Evolutionary conservation across 1,140 invertebrate genomes (phyloP).

Genomic region (Ephestia elutella): DNA sequence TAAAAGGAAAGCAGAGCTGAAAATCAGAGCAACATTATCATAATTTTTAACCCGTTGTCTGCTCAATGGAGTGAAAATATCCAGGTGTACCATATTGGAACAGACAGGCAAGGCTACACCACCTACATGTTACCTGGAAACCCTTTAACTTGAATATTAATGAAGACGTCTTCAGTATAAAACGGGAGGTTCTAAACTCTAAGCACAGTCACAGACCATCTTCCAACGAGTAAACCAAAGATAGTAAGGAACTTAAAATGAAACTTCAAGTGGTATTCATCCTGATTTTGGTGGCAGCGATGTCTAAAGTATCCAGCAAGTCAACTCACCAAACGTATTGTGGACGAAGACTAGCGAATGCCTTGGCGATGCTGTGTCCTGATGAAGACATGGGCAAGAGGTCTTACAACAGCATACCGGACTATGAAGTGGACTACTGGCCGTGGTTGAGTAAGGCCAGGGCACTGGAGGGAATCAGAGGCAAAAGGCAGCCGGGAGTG

Average conservation of each 20-base stretch:
- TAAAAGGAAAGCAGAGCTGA: not conserved
- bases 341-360: conserved; percentile 3
- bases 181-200: not conserved
- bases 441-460: not conserved
- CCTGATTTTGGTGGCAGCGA: not conserved
- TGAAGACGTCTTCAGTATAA: not conserved
- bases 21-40: not conserved
- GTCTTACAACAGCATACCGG: not conserved
- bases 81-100: not conserved
- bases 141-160: not conserved
- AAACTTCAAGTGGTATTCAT: not conserved
- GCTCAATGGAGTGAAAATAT: conserved; percentile 1
- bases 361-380: conserved; percentile 5
- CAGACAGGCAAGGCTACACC: not conserved
- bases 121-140: not conserved
- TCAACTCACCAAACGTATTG: conserved; percentile 1
- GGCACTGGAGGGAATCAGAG: conserved; percentile 1
- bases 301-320: not conserved
- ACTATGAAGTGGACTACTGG: conserved; percentile 9
- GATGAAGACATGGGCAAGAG: conserved; percentile 1
- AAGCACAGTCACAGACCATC: not conserved
- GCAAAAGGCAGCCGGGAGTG: conserved; percentile 9
- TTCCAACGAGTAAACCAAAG: not conserved
- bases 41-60: not conserved
- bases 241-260: not conserved